Evolutionary conservation across 2,888 invertebrate genomes (phyloP), one percentile per base, ranked within the genome.

Genomic region (Leuctra nigra): DNA sequence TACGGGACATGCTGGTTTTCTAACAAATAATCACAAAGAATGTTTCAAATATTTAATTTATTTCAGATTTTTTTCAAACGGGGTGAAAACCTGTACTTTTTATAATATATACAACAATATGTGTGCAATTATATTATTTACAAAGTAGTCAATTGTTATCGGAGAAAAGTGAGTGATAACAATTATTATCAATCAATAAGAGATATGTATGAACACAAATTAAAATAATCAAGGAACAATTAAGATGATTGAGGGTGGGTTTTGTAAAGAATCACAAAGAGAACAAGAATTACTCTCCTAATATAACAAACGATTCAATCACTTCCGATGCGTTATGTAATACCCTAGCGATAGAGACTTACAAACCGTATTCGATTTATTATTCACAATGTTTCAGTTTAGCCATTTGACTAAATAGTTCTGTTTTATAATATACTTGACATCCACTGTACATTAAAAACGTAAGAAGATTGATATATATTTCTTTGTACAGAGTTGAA

Each of bases 21-120:
- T n/a, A n/a, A n/a, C n/a, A 25, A 47, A 47, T 25, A 47, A 47
- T 47, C 16, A 14, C 16, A 13, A n/a, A n/a, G 11, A 29, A 41
- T 16, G 57, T 58, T 61, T 58, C 48, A 61, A 58, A 57, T 58
- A 56, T 54, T 58, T 58, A 46, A 61, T 58, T 58, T 61, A 58
- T 56, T 59, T 61, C 58, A 61, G 55, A 58, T 58, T 58, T 55
- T 55, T 60, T 58, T 56, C 53, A 61, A 61, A 58, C 58, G 60
- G 60, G 60, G 60, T 58, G 60, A 59, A 61, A 61, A 56, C 54
- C 60, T 57, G 57, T 38, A 55, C 41, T 50, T 50, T 55, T 53
- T 39, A 58, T 56, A 58, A 56, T 46, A 58, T 58, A 38, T 58
- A 61, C 60, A 60, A 60, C 58, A 61, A 58, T 50, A 50, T 59